These are phyloP conservation scores for Anastrepha obliqua DNA, from an alignment of 1,140 invertebrate species.

Conservation along the genomic window DNA sequence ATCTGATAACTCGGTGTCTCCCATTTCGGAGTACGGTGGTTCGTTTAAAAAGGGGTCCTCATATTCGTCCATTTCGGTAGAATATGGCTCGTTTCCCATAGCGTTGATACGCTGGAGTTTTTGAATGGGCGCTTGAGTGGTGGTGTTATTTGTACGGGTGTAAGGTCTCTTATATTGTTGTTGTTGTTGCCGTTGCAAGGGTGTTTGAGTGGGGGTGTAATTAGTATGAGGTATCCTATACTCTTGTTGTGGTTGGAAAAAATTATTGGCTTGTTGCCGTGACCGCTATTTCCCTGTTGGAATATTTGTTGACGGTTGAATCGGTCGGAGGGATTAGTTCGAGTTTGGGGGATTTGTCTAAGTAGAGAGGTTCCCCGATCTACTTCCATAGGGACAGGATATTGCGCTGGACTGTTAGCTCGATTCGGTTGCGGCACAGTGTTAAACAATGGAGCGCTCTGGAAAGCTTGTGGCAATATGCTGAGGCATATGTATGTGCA, in stretches of 20 bases:
- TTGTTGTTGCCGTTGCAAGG: neutral
- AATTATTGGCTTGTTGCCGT: conserved; percentile 13
- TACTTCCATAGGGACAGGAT: conserved; percentile 12
- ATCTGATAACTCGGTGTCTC: neutral
- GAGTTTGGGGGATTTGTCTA: conserved; percentile 41
- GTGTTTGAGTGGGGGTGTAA: neutral
- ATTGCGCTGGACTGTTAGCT: neutral
- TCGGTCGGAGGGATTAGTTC: neutral
- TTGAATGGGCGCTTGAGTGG: neutral
- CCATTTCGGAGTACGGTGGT: neutral
- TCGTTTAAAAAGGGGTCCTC: neutral
- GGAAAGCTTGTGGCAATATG: neutral
- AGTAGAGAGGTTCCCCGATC: conserved; percentile 13
- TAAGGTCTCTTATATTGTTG: conserved; percentile 30
- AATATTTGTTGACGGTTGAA: neutral
- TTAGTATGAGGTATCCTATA: neutral
- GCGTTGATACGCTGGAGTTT: neutral
- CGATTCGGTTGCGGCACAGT: neutral
- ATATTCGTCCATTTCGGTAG: neutral
- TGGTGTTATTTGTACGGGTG: neutral
- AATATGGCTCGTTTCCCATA: neutral
- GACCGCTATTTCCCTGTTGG: neutral
- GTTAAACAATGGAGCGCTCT: too few relatives aligned
- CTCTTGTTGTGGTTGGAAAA: conserved; percentile 43
- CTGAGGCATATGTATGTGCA: neutral